phyloP scores from a whole-genome alignment of 1,140 invertebrate species.

The Tetragnatha versicolor region DNA sequence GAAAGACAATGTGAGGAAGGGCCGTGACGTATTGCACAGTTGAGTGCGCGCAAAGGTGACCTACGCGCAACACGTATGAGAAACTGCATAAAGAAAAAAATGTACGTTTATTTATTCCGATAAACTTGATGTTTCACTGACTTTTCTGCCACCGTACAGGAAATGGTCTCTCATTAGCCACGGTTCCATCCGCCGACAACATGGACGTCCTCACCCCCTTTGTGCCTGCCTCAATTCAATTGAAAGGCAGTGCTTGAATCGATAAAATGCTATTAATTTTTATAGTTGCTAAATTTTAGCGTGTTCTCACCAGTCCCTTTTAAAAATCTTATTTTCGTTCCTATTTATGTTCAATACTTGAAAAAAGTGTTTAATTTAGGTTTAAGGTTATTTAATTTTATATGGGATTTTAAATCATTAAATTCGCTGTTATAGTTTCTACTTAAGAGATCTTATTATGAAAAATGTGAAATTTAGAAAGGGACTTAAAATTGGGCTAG shows the following conservation, averaged over 20 bases:
- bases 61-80: constrained; percentile 42
- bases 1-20: constrained; percentile 39
- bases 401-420: too few species aligned
- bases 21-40: constrained; percentile 45
- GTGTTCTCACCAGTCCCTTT: too few species aligned
- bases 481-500: too few species aligned
- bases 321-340: too few species aligned
- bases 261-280: too few species aligned
- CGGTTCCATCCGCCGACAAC: constrained; percentile 15
- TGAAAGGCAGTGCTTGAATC: too few species aligned
- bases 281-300: too few species aligned
- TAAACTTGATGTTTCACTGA: constrained; percentile 53
- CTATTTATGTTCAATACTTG: too few species aligned
- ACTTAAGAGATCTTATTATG: not conserved
- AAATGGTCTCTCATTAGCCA: constrained; percentile 47
- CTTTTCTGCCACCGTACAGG: constrained; percentile 46
- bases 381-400: too few species aligned
- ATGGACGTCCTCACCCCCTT: too few species aligned
- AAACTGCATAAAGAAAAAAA: constrained; percentile 45
- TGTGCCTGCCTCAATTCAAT: not conserved
- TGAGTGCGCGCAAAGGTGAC: constrained; percentile 49
- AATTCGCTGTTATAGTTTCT: too few species aligned
- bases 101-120: constrained; percentile 31
- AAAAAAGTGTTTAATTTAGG: too few species aligned
- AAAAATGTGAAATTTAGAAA: not conserved